Base-by-base conservation (phyloP, 2,888 invertebrate species). In the Tholera decimalis region DNA sequence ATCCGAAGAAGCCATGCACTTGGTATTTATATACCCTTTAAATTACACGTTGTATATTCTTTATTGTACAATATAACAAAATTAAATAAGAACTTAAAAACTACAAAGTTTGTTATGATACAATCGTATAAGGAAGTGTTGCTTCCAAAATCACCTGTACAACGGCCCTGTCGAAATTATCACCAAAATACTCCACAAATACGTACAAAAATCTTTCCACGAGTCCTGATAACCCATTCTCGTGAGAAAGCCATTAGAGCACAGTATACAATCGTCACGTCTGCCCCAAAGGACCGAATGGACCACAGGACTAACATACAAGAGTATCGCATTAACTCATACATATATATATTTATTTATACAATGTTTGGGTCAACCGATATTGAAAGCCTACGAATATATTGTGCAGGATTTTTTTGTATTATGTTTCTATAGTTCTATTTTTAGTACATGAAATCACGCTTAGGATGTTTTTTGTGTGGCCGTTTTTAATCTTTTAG, bases 241-340 rank as follows among this genome's bases (percentile, higher is more conserved):
- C 62, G 74, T 80, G 75, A 68, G 66, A 59, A 63, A 44, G 44
- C 68, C 68, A 77, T 79, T 77, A 80, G 76, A 49, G 59, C 43
- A 18, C 53, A 28, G 53, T 60, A 76, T 55, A 74, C 73, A 74
- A 71, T 71, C 76, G 76, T 44, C 73, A 74, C 73, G 73, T 76
- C 30, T 60, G 49, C 5, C 35, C 51, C 44, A 13, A 46, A 77
- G 73, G 73, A 69, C 77, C 62, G 44, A 75, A 73, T 67, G 73
- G 72, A 20, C 50, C 18, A 60, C 56, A 65, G 67, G 67, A 62
- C 77, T 59, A 57, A 77, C 58, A 73, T 83, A 84, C 84, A 83
- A 56, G 73, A 68, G 60, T 82, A 83, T 77, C 74, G 80, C 84
- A 84, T 84, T 84, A 83, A 75, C 66, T 53, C 51, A 37, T 65